Evolutionary conservation across 2,113 vertebrate species (phyloP), one percentile per base, ranked within the genome.

Genomic region (Procapra przewalskii): DNA sequence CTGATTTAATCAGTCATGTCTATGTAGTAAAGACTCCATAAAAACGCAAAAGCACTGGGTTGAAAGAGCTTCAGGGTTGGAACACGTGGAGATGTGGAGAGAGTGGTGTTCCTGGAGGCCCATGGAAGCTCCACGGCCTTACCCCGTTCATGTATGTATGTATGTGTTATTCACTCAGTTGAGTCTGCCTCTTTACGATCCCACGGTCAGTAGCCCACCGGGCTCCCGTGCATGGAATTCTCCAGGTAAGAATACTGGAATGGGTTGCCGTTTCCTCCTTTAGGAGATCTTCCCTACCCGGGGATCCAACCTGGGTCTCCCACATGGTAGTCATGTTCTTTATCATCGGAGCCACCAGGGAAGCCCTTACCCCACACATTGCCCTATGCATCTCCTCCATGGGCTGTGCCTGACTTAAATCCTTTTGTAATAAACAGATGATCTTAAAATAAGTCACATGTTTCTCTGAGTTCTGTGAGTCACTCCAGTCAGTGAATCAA

Each of bases 61-160:
- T 64, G 7, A 3, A 50, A 92, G 90, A 54, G 59, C 59, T 54
- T 50, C 79, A 9, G 25, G 11, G 40, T 23, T 40, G 57, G 25
- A 82, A 36, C 79, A 36, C 3, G 0, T 19, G 9, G 55, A 60
- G 25, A 85, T 19, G 54, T 12, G 13, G 7, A 15, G 21, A 23
- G 19, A 27, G 29, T 5, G 1, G 54, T 23, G 4, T 7, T 16
- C 31, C 19, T 27, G 88, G 54, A 48, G 40, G 43, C 8, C 15
- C 13, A 27, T 5, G 33, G 89, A 80, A 19, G 33, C 14, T 59
- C 29, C 12, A 5, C 13, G 21, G 13, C 54, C 23, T n/a, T 50
- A 43, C 15, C 5, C 21, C 0, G 0, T 5, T 5, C 31, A 71
- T 6, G 19, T 40, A 40, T 23, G 16, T 12, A 40, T 6, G 19